phyloP scores from a whole-genome alignment of 2,113 vertebrate genomes.

The Phrynosoma platyrhinos region DNA sequence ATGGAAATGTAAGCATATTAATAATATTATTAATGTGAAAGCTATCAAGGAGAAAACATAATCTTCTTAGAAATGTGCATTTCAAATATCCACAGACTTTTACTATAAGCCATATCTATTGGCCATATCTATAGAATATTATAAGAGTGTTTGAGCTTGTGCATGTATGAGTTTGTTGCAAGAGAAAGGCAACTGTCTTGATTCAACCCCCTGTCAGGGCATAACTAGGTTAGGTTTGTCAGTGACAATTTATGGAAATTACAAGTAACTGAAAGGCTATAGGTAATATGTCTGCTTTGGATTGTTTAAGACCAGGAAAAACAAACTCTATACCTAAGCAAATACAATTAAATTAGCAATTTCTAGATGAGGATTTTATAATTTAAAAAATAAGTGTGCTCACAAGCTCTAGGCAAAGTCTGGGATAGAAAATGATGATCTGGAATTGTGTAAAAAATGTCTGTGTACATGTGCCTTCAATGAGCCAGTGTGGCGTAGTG shows the following conservation, averaged over 20 bases:
- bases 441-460: neutral
- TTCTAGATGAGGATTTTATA: neutral
- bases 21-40: neutral
- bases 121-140: neutral
- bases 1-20: neutral
- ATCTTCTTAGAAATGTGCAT: neutral
- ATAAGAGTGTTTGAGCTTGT: neutral
- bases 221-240: neutral
- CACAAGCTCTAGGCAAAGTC: neutral
- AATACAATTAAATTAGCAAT: neutral
- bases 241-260: neutral
- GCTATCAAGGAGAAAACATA: neutral
- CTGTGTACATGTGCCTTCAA: no score
- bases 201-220: neutral
- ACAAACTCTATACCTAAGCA: neutral
- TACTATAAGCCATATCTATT: no score
- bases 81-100: neutral
- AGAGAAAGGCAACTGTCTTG: neutral
- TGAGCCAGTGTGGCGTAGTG: no score
- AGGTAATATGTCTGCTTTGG: slow-evolving; percentile 1
- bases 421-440: neutral
- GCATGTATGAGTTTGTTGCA: neutral
- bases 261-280: accelerated
- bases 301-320: neutral
- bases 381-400: neutral